Evolutionary conservation across 2,113 vertebrate species (phyloP).

Genomic region (Sterrhoptilus dennistouni): DNA sequence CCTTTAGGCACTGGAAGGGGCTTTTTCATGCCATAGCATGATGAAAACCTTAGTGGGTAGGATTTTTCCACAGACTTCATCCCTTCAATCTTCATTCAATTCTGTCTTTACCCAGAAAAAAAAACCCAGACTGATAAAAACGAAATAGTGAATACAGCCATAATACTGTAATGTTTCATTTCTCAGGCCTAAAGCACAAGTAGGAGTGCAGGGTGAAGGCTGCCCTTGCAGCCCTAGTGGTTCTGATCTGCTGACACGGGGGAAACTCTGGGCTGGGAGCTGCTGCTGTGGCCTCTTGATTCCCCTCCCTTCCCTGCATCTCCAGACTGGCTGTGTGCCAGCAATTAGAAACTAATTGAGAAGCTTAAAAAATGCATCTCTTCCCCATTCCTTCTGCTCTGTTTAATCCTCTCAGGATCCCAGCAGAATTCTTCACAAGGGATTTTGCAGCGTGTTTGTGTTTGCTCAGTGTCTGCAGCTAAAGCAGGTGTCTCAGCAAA

Average conservation of each 20-base stretch:
- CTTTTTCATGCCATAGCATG: background rate
- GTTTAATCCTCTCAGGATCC: conserved; percentile 5
- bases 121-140: background rate
- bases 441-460: background rate
- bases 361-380: conserved; percentile 36
- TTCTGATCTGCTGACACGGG: background rate
- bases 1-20: background rate
- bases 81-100: background rate
- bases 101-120: background rate
- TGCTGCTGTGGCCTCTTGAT: background rate
- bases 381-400: conserved; percentile 44
- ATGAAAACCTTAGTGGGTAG: background rate
- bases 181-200: background rate
- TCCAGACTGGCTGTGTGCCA: background rate
- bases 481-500: background rate
- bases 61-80: background rate
- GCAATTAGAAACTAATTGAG: conserved; percentile 39
- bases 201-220: background rate
- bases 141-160: background rate
- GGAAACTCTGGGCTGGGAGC: background rate
- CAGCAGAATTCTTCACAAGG: background rate
- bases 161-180: background rate
- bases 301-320: background rate
- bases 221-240: background rate
- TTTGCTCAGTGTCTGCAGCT: background rate